phyloP scores from a whole-genome alignment of 2,888 invertebrate species.

The Lasioglossum morio region DNA sequence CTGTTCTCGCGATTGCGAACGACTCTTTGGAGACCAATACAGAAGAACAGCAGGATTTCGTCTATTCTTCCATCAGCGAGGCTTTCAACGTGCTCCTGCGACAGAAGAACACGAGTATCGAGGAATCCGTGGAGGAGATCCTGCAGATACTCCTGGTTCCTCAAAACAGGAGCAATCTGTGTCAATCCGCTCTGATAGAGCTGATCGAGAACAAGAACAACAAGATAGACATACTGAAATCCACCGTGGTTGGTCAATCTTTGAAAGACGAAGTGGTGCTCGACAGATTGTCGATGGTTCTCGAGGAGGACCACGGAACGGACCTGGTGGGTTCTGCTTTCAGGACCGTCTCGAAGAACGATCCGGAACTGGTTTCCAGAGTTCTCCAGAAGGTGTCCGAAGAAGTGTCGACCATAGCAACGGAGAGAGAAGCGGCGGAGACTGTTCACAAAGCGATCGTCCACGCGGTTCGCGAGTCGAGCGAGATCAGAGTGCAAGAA shows the following conservation, averaged over 20 bases:
- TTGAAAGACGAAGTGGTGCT: constrained; percentile 87
- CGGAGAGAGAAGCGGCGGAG: constrained; percentile 88
- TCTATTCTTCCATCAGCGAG: constrained; percentile 81
- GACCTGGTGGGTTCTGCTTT: constrained; percentile 89
- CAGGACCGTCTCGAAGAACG: constrained; percentile 88
- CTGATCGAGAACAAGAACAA: constrained; percentile 82
- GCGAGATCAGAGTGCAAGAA: constrained; percentile 87
- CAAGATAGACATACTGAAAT: constrained; percentile 88
- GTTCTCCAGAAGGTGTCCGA: constrained; percentile 88
- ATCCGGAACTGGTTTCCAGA: constrained; percentile 87
- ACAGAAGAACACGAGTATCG: constrained; percentile 70
- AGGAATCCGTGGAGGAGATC: constrained; percentile 77
- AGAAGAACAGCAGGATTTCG: constrained; percentile 64
- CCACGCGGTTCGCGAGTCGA: constrained; percentile 88
- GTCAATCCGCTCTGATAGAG: constrained; percentile 76
- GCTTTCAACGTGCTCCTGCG: constrained; percentile 78
- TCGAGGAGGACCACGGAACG: constrained; percentile 85
- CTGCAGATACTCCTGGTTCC: constrained; percentile 77
- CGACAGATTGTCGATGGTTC: constrained; percentile 88
- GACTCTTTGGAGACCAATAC: constrained; percentile 39
- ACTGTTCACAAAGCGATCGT: constrained; percentile 89
- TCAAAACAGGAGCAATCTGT: constrained; percentile 77
- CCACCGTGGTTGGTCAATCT: constrained; percentile 86
- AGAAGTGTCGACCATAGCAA: constrained; percentile 87
- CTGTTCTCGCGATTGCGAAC: constrained; percentile 75